phyloP scores from a whole-genome alignment of 1,140 invertebrate species.

The Sinonovacula constricta region DNA sequence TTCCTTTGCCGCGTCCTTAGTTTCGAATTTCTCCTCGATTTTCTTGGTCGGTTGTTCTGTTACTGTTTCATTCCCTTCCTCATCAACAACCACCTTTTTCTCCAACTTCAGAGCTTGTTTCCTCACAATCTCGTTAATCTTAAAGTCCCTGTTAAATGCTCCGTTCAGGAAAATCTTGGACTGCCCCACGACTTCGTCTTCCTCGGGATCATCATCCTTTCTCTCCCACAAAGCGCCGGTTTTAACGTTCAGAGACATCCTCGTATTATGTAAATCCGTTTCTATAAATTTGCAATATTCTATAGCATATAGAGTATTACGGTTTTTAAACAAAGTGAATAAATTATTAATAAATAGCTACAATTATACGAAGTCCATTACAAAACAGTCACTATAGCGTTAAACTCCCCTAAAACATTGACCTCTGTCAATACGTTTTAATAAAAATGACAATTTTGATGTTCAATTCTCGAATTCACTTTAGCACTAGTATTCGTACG shows the following conservation, averaged over 20 bases:
- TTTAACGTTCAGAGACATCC: slow-evolving; percentile 43
- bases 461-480: too few relatives aligned
- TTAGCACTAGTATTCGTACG: too few relatives aligned
- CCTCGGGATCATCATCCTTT: slow-evolving; percentile 18
- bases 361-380: too few relatives aligned
- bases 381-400: too few relatives aligned
- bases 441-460: too few relatives aligned
- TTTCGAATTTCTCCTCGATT: slow-evolving; percentile 10
- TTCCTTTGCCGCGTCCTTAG: not conserved
- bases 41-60: slow-evolving; percentile 1
- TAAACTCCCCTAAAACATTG: too few relatives aligned
- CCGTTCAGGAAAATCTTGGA: slow-evolving; percentile 40
- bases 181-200: not conserved
- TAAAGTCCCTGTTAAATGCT: slow-evolving; percentile 16
- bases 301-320: too few relatives aligned
- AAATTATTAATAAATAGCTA: too few relatives aligned
- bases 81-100: slow-evolving; percentile 10
- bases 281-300: too few relatives aligned
- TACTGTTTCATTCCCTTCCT: not conserved
- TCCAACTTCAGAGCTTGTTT: slow-evolving; percentile 31
- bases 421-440: too few relatives aligned
- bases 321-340: too few relatives aligned
- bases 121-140: slow-evolving; percentile 32
- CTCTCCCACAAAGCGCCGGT: slow-evolving; percentile 42
- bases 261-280: too few relatives aligned